Evolutionary conservation across 1,140 invertebrate genomes (phyloP).

Genomic region (Oppia nitens): DNA sequence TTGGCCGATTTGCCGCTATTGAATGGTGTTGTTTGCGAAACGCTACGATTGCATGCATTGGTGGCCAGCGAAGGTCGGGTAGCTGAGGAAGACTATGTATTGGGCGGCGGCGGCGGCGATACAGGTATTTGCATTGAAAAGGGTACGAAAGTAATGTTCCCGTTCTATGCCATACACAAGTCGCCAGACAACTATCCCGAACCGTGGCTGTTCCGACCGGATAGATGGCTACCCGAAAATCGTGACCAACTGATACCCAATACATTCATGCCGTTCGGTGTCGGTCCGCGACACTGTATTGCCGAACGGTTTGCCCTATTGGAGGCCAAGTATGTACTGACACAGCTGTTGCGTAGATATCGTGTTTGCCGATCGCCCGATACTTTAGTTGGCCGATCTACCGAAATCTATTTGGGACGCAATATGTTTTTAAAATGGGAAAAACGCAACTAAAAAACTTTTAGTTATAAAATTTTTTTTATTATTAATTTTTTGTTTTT

Average conservation of each 20-base stretch:
- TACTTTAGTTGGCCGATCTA: too few relatives aligned
- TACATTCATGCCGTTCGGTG: conserved; percentile 11
- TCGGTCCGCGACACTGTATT: conserved; percentile 31
- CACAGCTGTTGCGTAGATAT: too few relatives aligned
- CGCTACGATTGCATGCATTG: conserved; percentile 27
- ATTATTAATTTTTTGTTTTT: too few relatives aligned
- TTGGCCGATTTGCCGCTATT: conserved; percentile 20
- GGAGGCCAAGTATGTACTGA: conserved; percentile 14
- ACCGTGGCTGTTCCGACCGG: conserved; percentile 42
- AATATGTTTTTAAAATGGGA: too few relatives aligned
- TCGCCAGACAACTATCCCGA: conserved; percentile 39
- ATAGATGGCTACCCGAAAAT: conserved; percentile 30
- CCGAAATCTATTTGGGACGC: too few relatives aligned
- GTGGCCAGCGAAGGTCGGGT: conserved; percentile 26
- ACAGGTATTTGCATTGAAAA: conserved; percentile 31
- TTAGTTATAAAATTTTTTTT: too few relatives aligned
- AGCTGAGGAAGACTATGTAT: not conserved
- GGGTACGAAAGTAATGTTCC: conserved; percentile 41
- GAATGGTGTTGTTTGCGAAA: conserved; percentile 28
- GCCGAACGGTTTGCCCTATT: conserved; percentile 18
- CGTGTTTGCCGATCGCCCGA: too few relatives aligned
- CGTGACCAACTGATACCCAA: conserved; percentile 1
- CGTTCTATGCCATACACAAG: conserved; percentile 41
- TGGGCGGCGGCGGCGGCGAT: too few relatives aligned
- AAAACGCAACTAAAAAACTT: too few relatives aligned